A percentile compares a stretch with the other conserved stretches of the same genome.
phyloP scores from a whole-genome alignment of 2,113 vertebrate genomes.

The Zosterops hypoxanthus region DNA sequence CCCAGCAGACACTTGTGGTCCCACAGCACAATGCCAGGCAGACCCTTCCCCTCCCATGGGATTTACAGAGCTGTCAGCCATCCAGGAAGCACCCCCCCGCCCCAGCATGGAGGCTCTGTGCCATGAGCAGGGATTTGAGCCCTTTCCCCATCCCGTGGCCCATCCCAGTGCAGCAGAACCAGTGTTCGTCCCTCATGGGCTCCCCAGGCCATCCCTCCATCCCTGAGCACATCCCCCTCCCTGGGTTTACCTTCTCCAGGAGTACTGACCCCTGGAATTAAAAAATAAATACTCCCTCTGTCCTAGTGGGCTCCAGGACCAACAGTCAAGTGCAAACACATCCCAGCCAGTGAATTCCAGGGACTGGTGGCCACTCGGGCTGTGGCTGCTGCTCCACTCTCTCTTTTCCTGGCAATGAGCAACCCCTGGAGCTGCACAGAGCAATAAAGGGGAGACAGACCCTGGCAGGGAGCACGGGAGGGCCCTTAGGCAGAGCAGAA shows the following conservation, averaged over 20 bases:
- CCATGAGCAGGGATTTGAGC: background rate
- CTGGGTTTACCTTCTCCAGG: background rate
- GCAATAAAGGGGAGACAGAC: background rate
- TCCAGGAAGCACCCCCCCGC: rapidly evolving
- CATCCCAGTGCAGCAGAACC: background rate
- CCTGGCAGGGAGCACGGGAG: background rate
- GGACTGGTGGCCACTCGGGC: rapidly evolving
- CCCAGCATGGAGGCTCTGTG: rapidly evolving
- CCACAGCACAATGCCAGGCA: background rate
- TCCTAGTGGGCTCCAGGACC: background rate
- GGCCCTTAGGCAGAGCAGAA: background rate
- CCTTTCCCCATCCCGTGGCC: background rate
- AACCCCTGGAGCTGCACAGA: background rate
- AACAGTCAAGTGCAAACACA: rapidly evolving
- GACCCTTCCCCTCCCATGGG: background rate
- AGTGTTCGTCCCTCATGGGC: rapidly evolving
- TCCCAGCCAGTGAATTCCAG: background rate
- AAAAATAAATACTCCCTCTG: background rate
- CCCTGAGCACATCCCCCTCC: background rate
- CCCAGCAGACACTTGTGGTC: background rate
- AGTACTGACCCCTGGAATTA: background rate
- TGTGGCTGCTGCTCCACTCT: background rate
- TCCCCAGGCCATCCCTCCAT: background rate
- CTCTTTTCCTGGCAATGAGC: background rate
- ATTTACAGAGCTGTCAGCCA: background rate